Evolutionary conservation across 2,888 invertebrate genomes (phyloP), one percentile per base, ranked within the genome.

Genomic region (Dione vanillae): DNA sequence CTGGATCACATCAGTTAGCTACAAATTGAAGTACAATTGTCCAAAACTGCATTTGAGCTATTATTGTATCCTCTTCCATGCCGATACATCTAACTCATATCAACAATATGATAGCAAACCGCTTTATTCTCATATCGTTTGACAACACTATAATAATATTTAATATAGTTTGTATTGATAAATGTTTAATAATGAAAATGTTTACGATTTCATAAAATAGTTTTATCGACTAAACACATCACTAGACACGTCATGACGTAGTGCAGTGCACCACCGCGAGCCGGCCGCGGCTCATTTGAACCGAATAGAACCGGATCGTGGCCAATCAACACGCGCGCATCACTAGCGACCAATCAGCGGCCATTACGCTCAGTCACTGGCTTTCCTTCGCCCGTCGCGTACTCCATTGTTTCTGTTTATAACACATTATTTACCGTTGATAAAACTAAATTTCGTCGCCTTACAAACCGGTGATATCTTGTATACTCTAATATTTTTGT

Each of bases 251-350:
- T 76, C 78, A 80, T 83, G 78, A 78, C 79, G 80, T 77, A 78
- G 78, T 77, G 76, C 84, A 78, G 85, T 88, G 88, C 88, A 88
- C 89, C 85, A 89, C 87, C 82, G 83, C 80, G 77, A 92, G 89
- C 92, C 90, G 89, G 90, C 84, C 82, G 80, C 79, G 86, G 86
- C 92, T 86, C 82, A 89, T 80, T 80, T 77, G 78, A 93, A 92
- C 93, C 87, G 89, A 89, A 81, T 88, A 75, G 77, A 91, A 90
- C 92, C 87, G 89, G 92, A 90, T 92, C 80, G 72, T 79, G 84
- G 83, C 90, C 89, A 92, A 91, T 89, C 86, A 82, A 80, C 80
- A 78, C 84, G 78, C 86, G 84, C 87, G 84, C 85, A 82, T 85
- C 87, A 82, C 88, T 84, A 84, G 76, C 86, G 78, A 82, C 92